Conservation (phyloP, 2,888 invertebrate species). For the Craniophora ligustri region DNA sequence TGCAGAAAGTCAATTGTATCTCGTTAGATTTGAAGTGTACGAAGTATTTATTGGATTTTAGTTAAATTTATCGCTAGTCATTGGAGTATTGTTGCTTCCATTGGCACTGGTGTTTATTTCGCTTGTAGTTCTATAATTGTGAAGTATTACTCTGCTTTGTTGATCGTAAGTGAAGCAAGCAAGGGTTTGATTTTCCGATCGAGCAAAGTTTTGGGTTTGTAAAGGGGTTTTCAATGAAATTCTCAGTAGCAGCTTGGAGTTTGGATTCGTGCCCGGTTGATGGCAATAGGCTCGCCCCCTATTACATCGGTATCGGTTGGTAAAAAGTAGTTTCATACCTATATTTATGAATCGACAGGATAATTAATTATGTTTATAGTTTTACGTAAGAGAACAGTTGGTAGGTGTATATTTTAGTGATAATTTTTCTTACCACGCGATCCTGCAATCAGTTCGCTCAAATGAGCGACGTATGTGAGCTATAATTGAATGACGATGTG, state of each 20-base stretch:
- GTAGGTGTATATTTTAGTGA: conserved; percentile 15
- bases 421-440: conserved; percentile 31
- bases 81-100: not conserved
- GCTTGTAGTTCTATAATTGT: not conserved
- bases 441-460: conserved; percentile 23
- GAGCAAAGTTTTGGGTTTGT: no score
- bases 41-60: conserved; percentile 8
- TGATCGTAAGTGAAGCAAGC: no score
- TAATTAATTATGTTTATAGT: conserved; percentile 11
- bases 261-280: no score
- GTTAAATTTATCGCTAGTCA: conserved; percentile 1
- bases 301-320: no score
- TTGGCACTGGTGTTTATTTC: not conserved
- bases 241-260: no score
- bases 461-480: conserved; percentile 1
- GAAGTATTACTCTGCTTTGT: no score
- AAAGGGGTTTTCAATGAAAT: no score
- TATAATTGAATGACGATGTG: conserved; percentile 25
- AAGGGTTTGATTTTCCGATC: no score
- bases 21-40: conserved; percentile 21
- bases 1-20: conserved; percentile 16
- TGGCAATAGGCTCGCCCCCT: no score
- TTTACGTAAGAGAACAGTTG: not conserved
- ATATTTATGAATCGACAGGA: not conserved
- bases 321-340: no score